phyloP scores from a whole-genome alignment of 2,888 invertebrate species.

The Tigriopus californicus region DNA sequence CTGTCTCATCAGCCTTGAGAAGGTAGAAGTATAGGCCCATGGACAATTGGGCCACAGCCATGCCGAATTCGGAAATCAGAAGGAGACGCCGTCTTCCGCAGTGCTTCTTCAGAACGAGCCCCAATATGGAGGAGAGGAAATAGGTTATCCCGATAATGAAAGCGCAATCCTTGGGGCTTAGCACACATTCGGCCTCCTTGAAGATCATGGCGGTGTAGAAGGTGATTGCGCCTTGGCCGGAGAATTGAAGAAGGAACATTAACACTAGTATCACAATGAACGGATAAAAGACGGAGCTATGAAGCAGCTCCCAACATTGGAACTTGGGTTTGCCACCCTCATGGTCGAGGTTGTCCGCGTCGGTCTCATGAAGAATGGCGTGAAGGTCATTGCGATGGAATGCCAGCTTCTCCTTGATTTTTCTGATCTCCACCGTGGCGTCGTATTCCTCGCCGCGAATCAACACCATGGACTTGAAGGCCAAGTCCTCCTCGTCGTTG shows the following conservation, averaged over 20 bases:
- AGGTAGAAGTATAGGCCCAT: constrained; percentile 8
- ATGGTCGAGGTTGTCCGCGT: not conserved
- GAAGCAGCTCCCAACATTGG: not conserved
- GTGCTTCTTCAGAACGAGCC: constrained; percentile 5
- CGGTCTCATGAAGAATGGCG: constrained; percentile 8
- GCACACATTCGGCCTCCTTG: not conserved
- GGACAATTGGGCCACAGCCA: constrained; percentile 2
- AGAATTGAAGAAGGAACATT: constrained; percentile 9
- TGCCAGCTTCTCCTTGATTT: constrained; percentile 4
- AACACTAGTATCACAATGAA: constrained; percentile 11
- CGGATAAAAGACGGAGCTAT: constrained; percentile 12
- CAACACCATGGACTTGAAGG: constrained; percentile 9
- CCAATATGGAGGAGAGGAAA: constrained; percentile 10
- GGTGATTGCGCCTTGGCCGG: constrained; percentile 12
- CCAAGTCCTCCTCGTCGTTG: constrained; percentile 12
- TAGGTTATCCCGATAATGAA: constrained; percentile 9
- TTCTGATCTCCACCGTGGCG: constrained; percentile 1
- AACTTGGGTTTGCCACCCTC: not conserved
- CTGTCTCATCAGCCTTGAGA: not conserved
- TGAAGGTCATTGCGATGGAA: constrained; percentile 7
- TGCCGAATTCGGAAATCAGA: constrained; percentile 8
- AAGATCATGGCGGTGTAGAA: constrained; percentile 11
- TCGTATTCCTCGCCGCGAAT: constrained; percentile 13
- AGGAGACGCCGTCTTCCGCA: constrained; percentile 2
- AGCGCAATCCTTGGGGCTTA: constrained; percentile 11